phyloP scores from a whole-genome alignment of 1,140 invertebrate genomes.

The Platorchestia sp. region DNA sequence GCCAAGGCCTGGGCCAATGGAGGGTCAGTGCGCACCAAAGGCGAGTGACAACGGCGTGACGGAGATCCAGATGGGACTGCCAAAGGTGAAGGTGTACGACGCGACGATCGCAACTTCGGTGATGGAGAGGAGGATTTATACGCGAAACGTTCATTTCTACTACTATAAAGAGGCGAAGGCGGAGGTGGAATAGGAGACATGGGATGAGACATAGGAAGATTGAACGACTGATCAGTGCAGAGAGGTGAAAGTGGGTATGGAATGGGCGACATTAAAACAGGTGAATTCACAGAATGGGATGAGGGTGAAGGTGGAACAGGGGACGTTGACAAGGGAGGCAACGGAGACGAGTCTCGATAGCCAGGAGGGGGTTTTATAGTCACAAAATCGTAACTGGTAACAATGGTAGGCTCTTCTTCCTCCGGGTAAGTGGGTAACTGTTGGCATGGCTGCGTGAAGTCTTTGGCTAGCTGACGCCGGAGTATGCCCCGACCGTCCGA shows the following conservation, averaged over 20 bases:
- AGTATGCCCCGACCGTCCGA: constrained; percentile 24
- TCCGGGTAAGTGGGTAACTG: constrained; percentile 54
- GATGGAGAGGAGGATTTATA: not conserved
- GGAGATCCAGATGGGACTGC: constrained; percentile 53
- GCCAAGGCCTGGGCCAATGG: not conserved
- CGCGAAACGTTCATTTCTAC: not conserved
- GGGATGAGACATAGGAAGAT: not conserved
- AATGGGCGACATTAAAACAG: constrained; percentile 8
- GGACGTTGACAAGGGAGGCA: constrained; percentile 55
- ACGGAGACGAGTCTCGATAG: constrained; percentile 57
- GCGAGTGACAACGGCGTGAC: constrained; percentile 53
- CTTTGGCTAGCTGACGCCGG: constrained; percentile 38
- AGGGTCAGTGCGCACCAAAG: constrained; percentile 47
- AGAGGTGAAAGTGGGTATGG: constrained; percentile 54
- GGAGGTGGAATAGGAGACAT: constrained; percentile 38
- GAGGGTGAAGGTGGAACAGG: constrained; percentile 38
- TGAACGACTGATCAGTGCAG: constrained; percentile 6
- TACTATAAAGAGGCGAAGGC: constrained; percentile 48
- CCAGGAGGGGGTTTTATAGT: constrained; percentile 10
- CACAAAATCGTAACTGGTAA: not conserved
- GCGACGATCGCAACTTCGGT: not conserved
- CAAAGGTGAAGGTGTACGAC: constrained; percentile 51
- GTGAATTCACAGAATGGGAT: not conserved
- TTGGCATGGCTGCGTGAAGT: constrained; percentile 20
- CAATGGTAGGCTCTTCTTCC: constrained; percentile 46